These are phyloP conservation scores for Enchytraeus crypticus DNA, from an alignment of 2,888 invertebrate species.

Conservation along the genomic window DNA sequence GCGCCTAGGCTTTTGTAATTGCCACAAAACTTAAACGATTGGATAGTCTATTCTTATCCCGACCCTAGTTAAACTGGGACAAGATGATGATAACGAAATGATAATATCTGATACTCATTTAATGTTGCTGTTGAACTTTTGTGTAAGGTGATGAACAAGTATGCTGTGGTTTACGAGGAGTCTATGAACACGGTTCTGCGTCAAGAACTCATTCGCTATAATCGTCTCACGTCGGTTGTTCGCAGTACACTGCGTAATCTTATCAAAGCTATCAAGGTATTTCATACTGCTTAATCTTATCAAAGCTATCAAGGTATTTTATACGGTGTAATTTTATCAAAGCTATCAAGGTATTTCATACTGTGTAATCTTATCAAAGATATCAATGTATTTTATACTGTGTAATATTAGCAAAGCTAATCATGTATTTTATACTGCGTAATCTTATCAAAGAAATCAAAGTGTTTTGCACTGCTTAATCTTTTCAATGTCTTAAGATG, in stretches of 20 bases:
- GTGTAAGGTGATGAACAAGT: slow-evolving; percentile 43
- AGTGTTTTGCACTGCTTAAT: too few species aligned
- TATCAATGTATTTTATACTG: not conserved
- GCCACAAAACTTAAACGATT: too few species aligned
- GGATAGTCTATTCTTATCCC: too few species aligned
- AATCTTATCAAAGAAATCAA: too few species aligned
- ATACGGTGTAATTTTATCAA: not conserved
- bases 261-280: slow-evolving; percentile 45
- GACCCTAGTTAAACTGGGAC: too few species aligned
- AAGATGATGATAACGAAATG: too few species aligned
- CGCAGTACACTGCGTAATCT: slow-evolving; percentile 42
- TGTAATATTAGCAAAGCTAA: not conserved
- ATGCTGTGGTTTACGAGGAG: slow-evolving; percentile 47
- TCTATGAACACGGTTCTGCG: slow-evolving; percentile 49
- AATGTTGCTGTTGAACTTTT: too few species aligned
- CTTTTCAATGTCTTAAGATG: too few species aligned
- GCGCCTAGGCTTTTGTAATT: too few species aligned
- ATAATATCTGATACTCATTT: not conserved
- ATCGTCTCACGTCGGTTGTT: slow-evolving; percentile 44
- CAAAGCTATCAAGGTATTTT: not conserved
- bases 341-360: not conserved
- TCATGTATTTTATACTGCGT: too few species aligned
- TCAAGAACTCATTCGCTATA: slow-evolving; percentile 48
- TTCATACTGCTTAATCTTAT: not conserved
- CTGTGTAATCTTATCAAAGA: not conserved